Evolutionary conservation across 2,113 vertebrate species (phyloP), one percentile per base, ranked within the genome.

Genomic region (Hippocampus mohnikei): DNA sequence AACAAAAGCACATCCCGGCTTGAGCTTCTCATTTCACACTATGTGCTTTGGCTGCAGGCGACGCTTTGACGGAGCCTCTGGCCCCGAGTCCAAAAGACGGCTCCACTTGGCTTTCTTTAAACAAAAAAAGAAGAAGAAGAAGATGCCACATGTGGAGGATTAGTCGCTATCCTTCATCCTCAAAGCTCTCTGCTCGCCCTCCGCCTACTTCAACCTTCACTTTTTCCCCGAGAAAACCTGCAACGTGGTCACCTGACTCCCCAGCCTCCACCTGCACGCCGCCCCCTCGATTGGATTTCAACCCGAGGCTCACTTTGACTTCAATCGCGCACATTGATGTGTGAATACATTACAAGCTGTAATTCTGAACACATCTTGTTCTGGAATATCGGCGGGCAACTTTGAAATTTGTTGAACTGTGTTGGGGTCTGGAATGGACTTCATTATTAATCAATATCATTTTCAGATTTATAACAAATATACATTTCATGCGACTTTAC

Each of bases 11-110:
- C 91, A 93, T 94, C 93, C 88, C 84, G 88, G 93, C 91, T 90
- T 91, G 91, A 93, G 93, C 92, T 91, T 88, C 91, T 94, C 93
- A 93, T 93, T 93, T 94, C 93, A 94, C 93, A 93, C 91, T 92
- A 86, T 93, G 93, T 93, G 93, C 93, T 93, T 94, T 94, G 93
- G 92, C 92, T 93, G 80, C 79, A 82, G 91, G 89, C 90, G 73
- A 81, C 23, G 91, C 90, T 91, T 91, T 91, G 91, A 88, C 88
- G 90, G 79, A 92, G 91, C 92, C 93, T 84, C 91, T 92, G 92
- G 91, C 91, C 93, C 88, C 33, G 66, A 88, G 91, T 92, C 91
- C 91, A 89, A 88, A 92, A 86, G 91, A 90, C 69, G 76, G 88
- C 91, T 93, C 91, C 92, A 93, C 90, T 93, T 93, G 93, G 92